A percentile compares a stretch with the other conserved stretches of the same genome.
Conservation (phyloP, 64 coral and sea anemone genomes). For the Platygyra sinensis region DNA sequence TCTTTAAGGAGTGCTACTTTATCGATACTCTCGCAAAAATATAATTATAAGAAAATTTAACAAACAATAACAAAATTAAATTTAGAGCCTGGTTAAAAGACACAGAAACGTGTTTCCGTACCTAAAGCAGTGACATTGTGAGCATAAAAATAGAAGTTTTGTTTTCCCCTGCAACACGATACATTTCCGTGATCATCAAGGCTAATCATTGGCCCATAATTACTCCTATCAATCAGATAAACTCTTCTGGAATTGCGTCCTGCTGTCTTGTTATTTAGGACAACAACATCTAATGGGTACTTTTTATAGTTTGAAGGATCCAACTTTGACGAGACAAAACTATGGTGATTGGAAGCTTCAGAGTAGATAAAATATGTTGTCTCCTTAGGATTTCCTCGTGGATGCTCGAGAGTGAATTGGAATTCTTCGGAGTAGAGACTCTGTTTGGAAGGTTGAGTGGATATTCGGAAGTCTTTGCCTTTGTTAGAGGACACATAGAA, state of each 20-base stretch:
- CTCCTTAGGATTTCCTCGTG: neutral
- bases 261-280: neutral
- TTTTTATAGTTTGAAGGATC: neutral
- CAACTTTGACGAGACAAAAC: neutral
- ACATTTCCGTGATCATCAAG: neutral
- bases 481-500: neutral
- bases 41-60: neutral
- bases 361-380: neutral
- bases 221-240: neutral
- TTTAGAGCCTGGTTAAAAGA: neutral
- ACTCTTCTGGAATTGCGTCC: neutral
- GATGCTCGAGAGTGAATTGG: neutral
- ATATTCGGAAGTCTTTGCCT: neutral
- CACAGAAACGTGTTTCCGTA: neutral
- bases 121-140: neutral
- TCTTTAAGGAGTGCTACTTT: too few species aligned
- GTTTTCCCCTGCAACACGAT: neutral
- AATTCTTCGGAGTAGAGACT: neutral
- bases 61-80: neutral
- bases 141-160: neutral
- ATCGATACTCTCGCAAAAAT: too few species aligned
- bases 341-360: neutral
- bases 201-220: neutral
- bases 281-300: neutral
- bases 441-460: neutral